Conservation (phyloP, 2,797 vertebrate species). For the Vultur gryphus region DNA sequence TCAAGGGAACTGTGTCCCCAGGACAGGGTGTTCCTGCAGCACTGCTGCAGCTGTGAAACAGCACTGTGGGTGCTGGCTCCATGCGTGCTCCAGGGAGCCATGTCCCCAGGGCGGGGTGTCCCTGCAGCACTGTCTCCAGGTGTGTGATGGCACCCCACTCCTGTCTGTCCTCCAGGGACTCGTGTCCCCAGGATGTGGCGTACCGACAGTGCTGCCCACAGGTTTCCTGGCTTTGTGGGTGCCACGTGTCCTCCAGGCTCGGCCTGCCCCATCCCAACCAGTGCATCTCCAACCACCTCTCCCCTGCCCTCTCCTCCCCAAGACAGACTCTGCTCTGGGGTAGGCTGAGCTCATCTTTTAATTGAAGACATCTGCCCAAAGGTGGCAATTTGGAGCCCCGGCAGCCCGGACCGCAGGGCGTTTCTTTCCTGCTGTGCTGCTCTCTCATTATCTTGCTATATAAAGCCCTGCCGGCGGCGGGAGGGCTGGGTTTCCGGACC, state of each 20-base stretch:
- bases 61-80: not conserved
- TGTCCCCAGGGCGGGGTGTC: not conserved
- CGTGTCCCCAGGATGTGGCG: fast-evolving
- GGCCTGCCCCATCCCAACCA: not conserved
- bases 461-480: not conserved
- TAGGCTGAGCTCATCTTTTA: constrained; percentile 5
- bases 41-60: not conserved
- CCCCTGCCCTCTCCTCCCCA: not conserved
- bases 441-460: constrained; percentile 46
- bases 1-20: not conserved
- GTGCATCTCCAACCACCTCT: not conserved
- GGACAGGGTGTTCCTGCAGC: not conserved
- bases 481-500: constrained; percentile 45
- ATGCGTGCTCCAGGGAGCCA: not conserved
- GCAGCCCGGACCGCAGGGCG: not conserved
- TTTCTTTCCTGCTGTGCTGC: constrained; percentile 35
- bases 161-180: not conserved
- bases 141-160: not conserved
- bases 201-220: fast-evolving
- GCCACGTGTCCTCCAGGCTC: not conserved
- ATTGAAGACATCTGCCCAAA: not conserved
- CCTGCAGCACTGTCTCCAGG: not conserved
- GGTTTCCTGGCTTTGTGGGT: not conserved
- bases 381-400: not conserved
- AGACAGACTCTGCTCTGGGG: fast-evolving